Conservation (phyloP, 2,797 vertebrate species). For the Calcarius lapponicus region DNA sequence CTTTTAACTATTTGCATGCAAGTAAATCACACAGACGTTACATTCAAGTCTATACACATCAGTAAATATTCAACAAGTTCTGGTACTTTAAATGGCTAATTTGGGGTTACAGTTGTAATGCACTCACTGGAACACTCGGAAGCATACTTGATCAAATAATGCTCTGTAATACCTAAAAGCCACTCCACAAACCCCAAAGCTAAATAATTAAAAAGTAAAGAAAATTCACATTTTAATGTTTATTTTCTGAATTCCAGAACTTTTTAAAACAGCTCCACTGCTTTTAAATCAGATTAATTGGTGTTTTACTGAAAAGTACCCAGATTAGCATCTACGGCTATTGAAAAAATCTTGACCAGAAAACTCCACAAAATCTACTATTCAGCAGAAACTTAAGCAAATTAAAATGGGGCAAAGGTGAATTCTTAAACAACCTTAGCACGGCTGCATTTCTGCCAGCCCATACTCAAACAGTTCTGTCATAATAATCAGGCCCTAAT, state of each 20-base stretch:
- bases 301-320: background rate
- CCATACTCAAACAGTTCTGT: background rate
- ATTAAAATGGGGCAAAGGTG: background rate
- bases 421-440: background rate
- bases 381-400: background rate
- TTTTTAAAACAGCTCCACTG: background rate
- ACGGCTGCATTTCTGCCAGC: background rate
- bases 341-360: background rate
- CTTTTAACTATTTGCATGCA: background rate
- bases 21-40: background rate
- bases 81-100: background rate
- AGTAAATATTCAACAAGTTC: background rate
- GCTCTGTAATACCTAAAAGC: background rate
- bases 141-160: background rate
- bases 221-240: background rate
- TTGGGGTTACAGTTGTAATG: background rate
- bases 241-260: background rate
- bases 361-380: background rate
- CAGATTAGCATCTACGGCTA: background rate
- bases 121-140: background rate
- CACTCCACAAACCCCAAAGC: background rate
- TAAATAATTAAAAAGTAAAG: background rate
- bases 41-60: background rate
- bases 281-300: background rate
- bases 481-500: background rate